Evolutionary conservation across 2,797 vertebrate genomes (phyloP).

Genomic region (Perodicticus potto): DNA sequence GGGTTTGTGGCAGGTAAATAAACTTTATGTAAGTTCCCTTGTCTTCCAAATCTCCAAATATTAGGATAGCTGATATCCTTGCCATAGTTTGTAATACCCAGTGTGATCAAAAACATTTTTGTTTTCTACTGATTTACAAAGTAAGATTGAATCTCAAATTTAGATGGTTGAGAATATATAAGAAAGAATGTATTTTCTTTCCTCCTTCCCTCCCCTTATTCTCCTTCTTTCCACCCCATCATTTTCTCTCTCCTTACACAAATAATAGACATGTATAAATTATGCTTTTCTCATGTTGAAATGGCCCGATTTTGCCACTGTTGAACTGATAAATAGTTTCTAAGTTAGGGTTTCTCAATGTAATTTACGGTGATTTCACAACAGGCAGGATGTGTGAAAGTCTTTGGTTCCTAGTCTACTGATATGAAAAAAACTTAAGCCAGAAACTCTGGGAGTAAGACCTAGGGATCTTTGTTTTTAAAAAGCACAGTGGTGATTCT

Average conservation of each 20-base stretch:
- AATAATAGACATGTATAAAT: not conserved
- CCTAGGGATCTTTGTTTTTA: not conserved
- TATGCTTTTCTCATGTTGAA: not conserved
- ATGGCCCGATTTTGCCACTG: not conserved
- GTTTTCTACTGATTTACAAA: constrained; percentile 19
- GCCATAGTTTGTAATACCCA: not conserved
- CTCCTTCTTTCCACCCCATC: not conserved
- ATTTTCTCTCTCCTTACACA: not conserved
- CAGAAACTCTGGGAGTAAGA: not conserved
- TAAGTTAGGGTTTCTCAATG: not conserved
- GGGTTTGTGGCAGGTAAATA: not conserved
- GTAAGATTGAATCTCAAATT: constrained; percentile 19
- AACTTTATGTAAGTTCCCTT: not conserved
- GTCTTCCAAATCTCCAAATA: not conserved
- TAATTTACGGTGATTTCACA: constrained; percentile 10
- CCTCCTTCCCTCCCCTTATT: not conserved
- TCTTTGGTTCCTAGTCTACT: not conserved
- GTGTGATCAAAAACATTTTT: not conserved
- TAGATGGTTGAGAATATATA: constrained; percentile 26
- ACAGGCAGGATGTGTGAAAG: not conserved
- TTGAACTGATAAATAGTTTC: not conserved
- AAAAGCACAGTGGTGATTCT: not conserved
- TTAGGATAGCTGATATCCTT: not conserved
- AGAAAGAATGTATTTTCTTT: not conserved
- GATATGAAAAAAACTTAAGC: not conserved